A percentile compares a stretch with the other conserved stretches of the same genome.
These are phyloP conservation scores for Notolepis coatsorum DNA, from an alignment of 2,797 vertebrate species.

Conservation along the genomic window DNA sequence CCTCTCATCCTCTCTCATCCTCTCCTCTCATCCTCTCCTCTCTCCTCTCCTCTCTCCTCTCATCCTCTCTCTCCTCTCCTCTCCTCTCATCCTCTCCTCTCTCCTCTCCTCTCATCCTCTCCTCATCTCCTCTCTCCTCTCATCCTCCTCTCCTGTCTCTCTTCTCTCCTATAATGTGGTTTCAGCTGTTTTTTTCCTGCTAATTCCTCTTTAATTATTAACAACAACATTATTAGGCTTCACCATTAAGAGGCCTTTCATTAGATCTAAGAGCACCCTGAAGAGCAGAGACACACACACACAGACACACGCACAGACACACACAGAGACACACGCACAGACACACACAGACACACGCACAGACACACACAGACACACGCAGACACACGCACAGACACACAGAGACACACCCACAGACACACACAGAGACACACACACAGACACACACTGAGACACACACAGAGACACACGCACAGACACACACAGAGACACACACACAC, in stretches of 20 bases:
- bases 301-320: too few relatives aligned
- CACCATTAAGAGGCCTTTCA: conserved; percentile 87
- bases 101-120: conserved; percentile 54
- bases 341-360: not conserved
- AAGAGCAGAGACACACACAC: conserved; percentile 45
- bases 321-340: not conserved
- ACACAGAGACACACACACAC: not conserved
- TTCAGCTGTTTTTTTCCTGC: conserved; percentile 87
- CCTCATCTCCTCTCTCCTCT: conserved; percentile 43
- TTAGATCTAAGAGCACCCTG: conserved; percentile 64
- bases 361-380: not conserved
- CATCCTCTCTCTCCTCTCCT: not conserved
- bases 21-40: not conserved
- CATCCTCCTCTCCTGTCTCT: conserved; percentile 64
- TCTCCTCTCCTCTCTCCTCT: not conserved
- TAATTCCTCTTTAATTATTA: conserved; percentile 97
- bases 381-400: not conserved
- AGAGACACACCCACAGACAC: too few relatives aligned
- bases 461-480: not conserved
- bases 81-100: not conserved
- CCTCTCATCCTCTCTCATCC: too few relatives aligned
- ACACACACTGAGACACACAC: too few relatives aligned
- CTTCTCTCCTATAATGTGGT: conserved; percentile 82
- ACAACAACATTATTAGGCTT: conserved; percentile 93
- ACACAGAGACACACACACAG: too few relatives aligned